A percentile compares a stretch with the other conserved stretches of the same genome.
phyloP scores from a whole-genome alignment of 2,113 vertebrate species.

The Plectropomus leopardus region DNA sequence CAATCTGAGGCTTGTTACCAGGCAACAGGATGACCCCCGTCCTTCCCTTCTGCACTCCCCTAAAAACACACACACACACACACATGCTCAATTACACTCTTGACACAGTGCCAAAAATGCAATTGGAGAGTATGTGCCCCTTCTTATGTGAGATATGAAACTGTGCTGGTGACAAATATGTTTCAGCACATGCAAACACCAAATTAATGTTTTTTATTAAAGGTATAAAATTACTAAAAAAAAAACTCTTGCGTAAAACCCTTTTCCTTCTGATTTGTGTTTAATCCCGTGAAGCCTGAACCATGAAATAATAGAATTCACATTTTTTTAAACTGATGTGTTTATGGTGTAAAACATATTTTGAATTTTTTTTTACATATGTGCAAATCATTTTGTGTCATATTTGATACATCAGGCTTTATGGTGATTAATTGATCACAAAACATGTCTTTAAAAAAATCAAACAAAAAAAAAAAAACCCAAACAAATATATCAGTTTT shows the following conservation, averaged over 20 bases:
- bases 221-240: constrained; percentile 7
- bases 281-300: too few relatives aligned
- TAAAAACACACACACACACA: constrained; percentile 30
- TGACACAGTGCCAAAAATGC: constrained; percentile 79
- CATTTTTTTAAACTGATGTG: too few relatives aligned
- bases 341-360: too few relatives aligned
- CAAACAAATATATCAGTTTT: too few relatives aligned
- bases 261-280: constrained; percentile 6
- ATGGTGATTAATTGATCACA: too few relatives aligned
- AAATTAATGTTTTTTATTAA: constrained; percentile 39
- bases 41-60: constrained; percentile 10
- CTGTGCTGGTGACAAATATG: constrained; percentile 51
- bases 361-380: too few relatives aligned
- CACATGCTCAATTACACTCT: constrained; percentile 69
- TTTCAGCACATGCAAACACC: constrained; percentile 53
- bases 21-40: constrained; percentile 88
- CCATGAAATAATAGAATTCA: too few relatives aligned
- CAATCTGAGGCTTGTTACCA: constrained; percentile 87
- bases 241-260: constrained; percentile 5
- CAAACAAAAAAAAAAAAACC: too few relatives aligned
- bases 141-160: constrained; percentile 61
- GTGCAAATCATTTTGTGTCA: too few relatives aligned
- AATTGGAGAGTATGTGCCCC: constrained; percentile 74
- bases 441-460: too few relatives aligned
- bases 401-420: too few relatives aligned